Base-by-base conservation (phyloP, 37 sponge, comb jelly and placozoan species). In the Oscarella lobularis region DNA sequence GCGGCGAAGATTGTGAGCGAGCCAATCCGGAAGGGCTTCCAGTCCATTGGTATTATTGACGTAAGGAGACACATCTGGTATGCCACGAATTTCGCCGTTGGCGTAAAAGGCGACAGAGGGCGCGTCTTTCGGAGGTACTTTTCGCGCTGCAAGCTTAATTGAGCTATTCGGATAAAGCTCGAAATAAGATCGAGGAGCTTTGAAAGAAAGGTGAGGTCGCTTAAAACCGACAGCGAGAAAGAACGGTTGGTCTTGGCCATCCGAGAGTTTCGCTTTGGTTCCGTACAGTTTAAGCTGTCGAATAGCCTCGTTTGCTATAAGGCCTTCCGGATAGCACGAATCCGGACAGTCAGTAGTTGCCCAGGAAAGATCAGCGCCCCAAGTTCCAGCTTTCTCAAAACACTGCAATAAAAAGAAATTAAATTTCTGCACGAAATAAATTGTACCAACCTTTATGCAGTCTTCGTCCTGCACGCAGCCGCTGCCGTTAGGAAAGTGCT, bases 401-500 rank as follows among this genome's bases (percentile, higher is more conserved):
- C 60, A 48, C 60, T 48, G 60, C 20, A 48, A 27, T 48, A 20
- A 9, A 20, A 20, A 27, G 20, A 20, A 48, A 48, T 9, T 27
- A 27, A 48, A 9, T 27, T 27, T 48, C 14, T 20, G 20, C 60
- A 20, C 14, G 60, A 27, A 9, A 48, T 9, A 9, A 48, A 20
- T 48, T 9, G 60, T 48, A 48, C 60, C 20, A 9, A 48, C 60
- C 20, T 48, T 20, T 27, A 48, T 48, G 60, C 60, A 48, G 14
- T 48, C 60, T 48, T 48, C 60, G 60, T 20, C 20, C 60, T 48
- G 60, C 60, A 48, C 60, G 20, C 60, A 48, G 60, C 60, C 60
- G 20, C 14, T 48, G 60, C 60, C 60, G 60, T 48, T 48, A 20
- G 60, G 60, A 20, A 48, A 48, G 20, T 48, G 60, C 60, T 48